A percentile compares a stretch with the other conserved stretches of the same genome.
phyloP scores from a whole-genome alignment of 1,140 invertebrate species.

The Platorchestia sp. region DNA sequence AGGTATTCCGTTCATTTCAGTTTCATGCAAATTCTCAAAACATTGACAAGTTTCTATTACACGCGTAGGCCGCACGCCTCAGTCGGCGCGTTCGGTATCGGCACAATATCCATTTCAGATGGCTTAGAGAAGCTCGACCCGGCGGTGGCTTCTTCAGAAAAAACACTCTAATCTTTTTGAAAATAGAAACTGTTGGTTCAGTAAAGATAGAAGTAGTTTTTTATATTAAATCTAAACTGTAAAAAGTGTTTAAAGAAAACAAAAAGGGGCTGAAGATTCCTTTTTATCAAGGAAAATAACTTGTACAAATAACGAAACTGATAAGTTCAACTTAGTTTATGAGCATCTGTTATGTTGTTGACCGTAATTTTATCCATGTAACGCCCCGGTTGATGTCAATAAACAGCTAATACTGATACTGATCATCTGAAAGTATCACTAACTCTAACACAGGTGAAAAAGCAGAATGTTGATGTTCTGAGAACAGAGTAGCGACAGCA shows the following conservation, averaged over 20 bases:
- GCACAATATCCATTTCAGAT: conserved; percentile 32
- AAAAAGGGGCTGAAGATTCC: not conserved
- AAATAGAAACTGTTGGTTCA: not conserved
- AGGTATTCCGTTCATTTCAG: not conserved
- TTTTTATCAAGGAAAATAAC: not conserved
- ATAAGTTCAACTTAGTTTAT: not conserved
- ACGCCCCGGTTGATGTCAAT: not conserved
- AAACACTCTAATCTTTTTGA: not conserved
- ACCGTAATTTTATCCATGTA: not conserved
- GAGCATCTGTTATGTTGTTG: not conserved
- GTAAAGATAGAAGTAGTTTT: not conserved
- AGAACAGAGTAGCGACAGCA: too few species aligned
- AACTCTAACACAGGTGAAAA: too few species aligned
- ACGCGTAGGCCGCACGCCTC: not conserved
- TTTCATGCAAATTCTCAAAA: not conserved
- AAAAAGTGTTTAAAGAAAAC: not conserved
- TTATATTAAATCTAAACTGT: not conserved
- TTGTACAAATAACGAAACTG: not conserved
- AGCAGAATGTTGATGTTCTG: too few species aligned
- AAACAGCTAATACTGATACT: not conserved
- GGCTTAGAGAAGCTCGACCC: not conserved
- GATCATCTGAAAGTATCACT: too few species aligned
- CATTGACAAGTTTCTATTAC: not conserved
- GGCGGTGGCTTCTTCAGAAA: not conserved
- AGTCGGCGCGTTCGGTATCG: not conserved